A percentile compares a stretch with the other conserved stretches of the same genome.
phyloP scores from a whole-genome alignment of 2,797 vertebrate genomes.

The Anabas testudineus region DNA sequence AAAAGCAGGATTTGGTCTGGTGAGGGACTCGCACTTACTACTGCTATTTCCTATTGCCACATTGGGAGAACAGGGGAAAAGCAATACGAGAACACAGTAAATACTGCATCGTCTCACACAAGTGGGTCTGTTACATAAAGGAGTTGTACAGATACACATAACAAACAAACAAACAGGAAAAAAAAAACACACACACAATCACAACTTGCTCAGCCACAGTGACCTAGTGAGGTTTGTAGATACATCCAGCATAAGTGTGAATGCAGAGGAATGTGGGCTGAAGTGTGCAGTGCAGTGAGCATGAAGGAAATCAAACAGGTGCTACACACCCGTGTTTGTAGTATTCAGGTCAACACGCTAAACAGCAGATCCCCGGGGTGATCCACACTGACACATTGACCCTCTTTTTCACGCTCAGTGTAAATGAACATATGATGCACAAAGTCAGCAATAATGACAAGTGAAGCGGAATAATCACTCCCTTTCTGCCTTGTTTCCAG shows the following conservation, averaged over 20 bases:
- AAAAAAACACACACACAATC: neutral
- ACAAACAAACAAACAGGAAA: no score
- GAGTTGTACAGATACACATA: constrained; percentile 34
- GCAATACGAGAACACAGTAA: constrained; percentile 21
- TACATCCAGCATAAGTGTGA: constrained; percentile 16
- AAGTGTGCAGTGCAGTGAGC: constrained; percentile 32
- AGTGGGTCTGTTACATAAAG: constrained; percentile 73
- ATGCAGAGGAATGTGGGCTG: constrained; percentile 15
- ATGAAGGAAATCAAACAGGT: constrained; percentile 76
- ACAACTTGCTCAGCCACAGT: constrained; percentile 35
- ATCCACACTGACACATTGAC: constrained; percentile 72
- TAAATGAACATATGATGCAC: constrained; percentile 76
- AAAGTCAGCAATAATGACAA: constrained; percentile 54
- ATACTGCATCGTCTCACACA: constrained; percentile 48
- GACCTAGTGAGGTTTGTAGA: constrained; percentile 57
- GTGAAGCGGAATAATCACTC: constrained; percentile 57
- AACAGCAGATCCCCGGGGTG: constrained; percentile 65
- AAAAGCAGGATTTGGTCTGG: constrained; percentile 74
- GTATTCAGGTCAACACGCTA: constrained; percentile 80
- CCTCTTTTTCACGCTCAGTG: constrained; percentile 71
- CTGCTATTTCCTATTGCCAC: constrained; percentile 1
- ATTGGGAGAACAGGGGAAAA: constrained; percentile 9
- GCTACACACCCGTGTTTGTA: constrained; percentile 59
- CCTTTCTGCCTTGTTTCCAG: constrained; percentile 43
- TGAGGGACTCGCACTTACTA: constrained; percentile 66